Base-by-base conservation (phyloP, 1,140 invertebrate species). In the Micrasema minimum region DNA sequence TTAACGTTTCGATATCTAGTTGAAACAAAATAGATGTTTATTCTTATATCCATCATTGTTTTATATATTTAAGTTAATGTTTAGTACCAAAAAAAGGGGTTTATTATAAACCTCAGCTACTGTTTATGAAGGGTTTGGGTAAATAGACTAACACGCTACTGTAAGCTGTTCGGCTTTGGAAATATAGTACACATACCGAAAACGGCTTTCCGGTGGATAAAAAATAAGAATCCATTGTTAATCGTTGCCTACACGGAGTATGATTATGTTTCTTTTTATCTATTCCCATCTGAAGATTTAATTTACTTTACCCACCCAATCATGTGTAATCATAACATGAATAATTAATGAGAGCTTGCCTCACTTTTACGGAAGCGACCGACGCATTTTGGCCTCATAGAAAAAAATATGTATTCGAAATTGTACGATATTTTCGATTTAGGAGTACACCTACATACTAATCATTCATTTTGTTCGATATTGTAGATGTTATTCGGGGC, bases 301-400 rank as follows among this genome's bases (percentile, higher is more conserved):
- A 69, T 69, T 69, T 69, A 69, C 66, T 69, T 69, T 53, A 45
- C 66, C 16, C 16, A 61, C 38, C 66, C 55, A 69, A 69, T 69
- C 46, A 69, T 69, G 66, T 26, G 43, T 46, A 69, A 57, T 69
- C 66, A 59, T 10, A 69, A 59, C 31, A 69, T 69, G 66, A 69
- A 69, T 69, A 69, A 59, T 69, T 69, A 59, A 69, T 69, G 66
- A 69, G 66, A 35, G 2, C 45, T 59, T 48, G 43, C 53, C 43
- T 69, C 59, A 64, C 67, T 62, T 69, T 69, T 69, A 62, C 59
- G 67, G 67, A 69, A 69, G 55, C 55, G 66, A 59, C 38, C 41
- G 48, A 55, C 37, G 50, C 59, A 45, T 66, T 50, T 66, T 66
- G 46, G 35, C 3, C 38, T 53, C 50, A 41, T 41, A 51, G 2